Percentiles rank a stretch among this genome's conserved stretches.
These are phyloP conservation scores for Trissolcus brochymenae DNA, from an alignment of 2,888 invertebrate genomes.

Conservation along the genomic window DNA sequence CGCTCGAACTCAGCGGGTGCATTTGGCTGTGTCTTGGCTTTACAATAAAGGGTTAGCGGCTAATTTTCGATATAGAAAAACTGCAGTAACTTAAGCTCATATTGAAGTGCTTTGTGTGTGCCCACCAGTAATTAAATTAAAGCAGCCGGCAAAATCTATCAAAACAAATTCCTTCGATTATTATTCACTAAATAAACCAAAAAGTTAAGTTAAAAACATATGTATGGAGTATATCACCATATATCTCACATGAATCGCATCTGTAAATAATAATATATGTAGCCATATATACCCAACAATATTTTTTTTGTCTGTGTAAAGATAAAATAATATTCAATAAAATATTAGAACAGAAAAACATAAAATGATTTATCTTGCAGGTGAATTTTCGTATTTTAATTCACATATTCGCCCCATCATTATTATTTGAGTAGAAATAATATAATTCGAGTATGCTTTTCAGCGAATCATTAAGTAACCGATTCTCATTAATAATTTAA, in stretches of 20 bases:
- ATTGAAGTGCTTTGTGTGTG: constrained; percentile 51
- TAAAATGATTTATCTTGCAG: too few species aligned
- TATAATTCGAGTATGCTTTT: not conserved
- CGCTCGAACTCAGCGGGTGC: constrained; percentile 20
- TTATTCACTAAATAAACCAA: too few species aligned
- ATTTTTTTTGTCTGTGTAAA: too few species aligned
- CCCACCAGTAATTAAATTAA: constrained; percentile 57
- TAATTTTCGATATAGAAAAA: constrained; percentile 57
- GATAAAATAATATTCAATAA: too few species aligned
- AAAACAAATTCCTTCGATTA: constrained; percentile 14
- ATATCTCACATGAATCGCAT: too few species aligned
- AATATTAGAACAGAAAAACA: too few species aligned
- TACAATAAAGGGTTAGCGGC: constrained; percentile 53
- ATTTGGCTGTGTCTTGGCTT: constrained; percentile 39
- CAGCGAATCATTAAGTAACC: too few species aligned
- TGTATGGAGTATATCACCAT: too few species aligned
- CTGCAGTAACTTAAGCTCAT: constrained; percentile 57
- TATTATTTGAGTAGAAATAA: not conserved
- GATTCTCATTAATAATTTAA: not conserved
- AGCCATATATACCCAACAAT: too few species aligned
- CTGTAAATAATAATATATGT: too few species aligned
- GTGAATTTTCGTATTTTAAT: too few species aligned
- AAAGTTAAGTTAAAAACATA: too few species aligned
- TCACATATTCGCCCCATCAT: not conserved
- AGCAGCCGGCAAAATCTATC: constrained; percentile 49